A percentile compares a stretch with the other conserved stretches of the same genome.
phyloP scores from a whole-genome alignment of 2,113 vertebrate species.

The Melanerpes aurifrons region DNA sequence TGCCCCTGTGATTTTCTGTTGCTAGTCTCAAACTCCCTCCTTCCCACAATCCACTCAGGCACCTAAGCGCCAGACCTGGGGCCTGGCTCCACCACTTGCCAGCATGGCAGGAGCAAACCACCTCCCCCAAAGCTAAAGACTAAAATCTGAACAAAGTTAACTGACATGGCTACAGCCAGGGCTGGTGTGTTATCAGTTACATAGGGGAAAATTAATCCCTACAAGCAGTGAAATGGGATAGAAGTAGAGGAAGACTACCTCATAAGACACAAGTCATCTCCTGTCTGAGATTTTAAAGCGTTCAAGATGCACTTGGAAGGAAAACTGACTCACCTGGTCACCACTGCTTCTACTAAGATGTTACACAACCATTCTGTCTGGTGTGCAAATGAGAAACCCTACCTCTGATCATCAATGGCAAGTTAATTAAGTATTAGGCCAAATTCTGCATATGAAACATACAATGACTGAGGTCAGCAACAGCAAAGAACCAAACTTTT shows the following conservation, averaged over 20 bases:
- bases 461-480: not conserved
- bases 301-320: not conserved
- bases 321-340: not conserved
- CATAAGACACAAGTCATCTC: not conserved
- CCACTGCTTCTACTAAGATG: not conserved
- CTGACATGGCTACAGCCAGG: not conserved
- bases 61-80: not conserved
- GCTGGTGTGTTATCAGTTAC: not conserved
- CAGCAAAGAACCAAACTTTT: not conserved
- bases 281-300: not conserved
- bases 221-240: rapidly evolving
- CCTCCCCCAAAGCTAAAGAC: not conserved
- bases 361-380: not conserved
- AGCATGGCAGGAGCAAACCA: not conserved
- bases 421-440: not conserved
- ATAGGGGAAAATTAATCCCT: not conserved
- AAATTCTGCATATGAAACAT: not conserved
- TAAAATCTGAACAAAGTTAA: not conserved
- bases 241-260: not conserved
- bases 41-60: not conserved
- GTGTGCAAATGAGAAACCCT: not conserved
- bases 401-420: not conserved
- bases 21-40: not conserved
- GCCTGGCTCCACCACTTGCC: not conserved
- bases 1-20: rapidly evolving